phyloP scores from a whole-genome alignment of 2,113 vertebrate genomes.

The Puffinus mauretanicus region DNA sequence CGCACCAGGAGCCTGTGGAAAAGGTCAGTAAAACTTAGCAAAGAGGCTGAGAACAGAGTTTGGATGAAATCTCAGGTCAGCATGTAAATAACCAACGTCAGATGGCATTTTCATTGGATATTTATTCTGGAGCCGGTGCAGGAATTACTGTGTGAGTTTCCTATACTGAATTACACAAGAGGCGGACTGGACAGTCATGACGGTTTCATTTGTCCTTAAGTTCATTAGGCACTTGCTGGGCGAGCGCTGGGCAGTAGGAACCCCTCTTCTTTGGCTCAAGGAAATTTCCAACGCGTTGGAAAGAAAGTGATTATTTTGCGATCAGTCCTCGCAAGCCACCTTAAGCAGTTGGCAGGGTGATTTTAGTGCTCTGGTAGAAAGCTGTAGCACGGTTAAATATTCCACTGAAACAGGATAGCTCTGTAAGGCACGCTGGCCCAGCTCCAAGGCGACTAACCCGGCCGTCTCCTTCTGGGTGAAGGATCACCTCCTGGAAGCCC shows the following conservation, averaged over 20 bases:
- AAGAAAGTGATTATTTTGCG: background rate
- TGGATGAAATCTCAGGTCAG: constrained; percentile 9
- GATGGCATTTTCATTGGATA: background rate
- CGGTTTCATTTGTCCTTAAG: background rate
- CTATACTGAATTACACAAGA: background rate
- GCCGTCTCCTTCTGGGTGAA: constrained; percentile 14
- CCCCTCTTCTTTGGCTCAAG: background rate
- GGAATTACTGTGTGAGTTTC: constrained; percentile 40
- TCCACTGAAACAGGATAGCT: constrained; percentile 34
- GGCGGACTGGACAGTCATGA: background rate
- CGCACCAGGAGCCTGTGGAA: background rate
- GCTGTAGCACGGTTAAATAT: background rate
- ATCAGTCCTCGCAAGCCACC: background rate
- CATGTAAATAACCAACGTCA: background rate
- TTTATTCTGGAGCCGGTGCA: background rate
- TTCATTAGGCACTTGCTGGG: background rate
- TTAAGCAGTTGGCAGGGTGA: background rate
- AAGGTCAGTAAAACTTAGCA: background rate
- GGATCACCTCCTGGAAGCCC: constrained; percentile 17
- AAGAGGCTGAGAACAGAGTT: background rate
- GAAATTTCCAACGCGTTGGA: background rate
- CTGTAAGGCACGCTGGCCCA: background rate
- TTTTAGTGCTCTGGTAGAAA: background rate
- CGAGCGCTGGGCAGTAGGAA: background rate
- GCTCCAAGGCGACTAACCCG: background rate